phyloP scores from a whole-genome alignment of 1,140 invertebrate genomes.

The Zophobas atratus region DNA sequence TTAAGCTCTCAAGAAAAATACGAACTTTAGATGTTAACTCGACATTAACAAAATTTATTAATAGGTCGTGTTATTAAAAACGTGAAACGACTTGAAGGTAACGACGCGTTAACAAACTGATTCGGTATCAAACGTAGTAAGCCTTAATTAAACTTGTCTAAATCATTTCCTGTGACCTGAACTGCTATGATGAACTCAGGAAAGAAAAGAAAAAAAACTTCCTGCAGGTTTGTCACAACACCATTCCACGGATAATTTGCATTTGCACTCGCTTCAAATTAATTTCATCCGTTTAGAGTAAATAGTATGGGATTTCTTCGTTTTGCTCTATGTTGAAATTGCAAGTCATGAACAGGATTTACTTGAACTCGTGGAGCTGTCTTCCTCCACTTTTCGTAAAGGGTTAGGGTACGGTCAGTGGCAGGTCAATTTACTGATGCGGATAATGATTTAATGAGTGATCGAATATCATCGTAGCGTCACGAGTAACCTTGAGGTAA shows the following conservation, averaged over 20 bases:
- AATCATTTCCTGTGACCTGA: conserved; percentile 39
- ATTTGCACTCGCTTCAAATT: conserved; percentile 28
- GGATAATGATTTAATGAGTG: conserved; percentile 54
- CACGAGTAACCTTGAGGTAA: conserved; percentile 46
- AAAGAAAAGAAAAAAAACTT: conserved; percentile 29
- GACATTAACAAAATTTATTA: neutral
- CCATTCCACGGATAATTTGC: conserved; percentile 32
- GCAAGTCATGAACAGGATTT: conserved; percentile 22
- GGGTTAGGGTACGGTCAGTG: conserved; percentile 40
- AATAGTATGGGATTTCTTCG: conserved; percentile 20
- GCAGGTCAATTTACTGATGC: conserved; percentile 52
- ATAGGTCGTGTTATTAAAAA: conserved; percentile 19
- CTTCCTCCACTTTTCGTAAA: neutral
- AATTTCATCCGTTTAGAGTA: conserved; percentile 35
- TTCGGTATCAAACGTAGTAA: conserved; percentile 5
- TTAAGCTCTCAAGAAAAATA: conserved; percentile 14
- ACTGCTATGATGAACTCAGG: conserved; percentile 31
- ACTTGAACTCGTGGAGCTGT: conserved; percentile 7
- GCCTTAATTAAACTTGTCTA: conserved; percentile 41
- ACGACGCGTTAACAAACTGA: conserved; percentile 3
- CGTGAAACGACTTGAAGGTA: neutral
- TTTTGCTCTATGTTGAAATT: conserved; percentile 2
- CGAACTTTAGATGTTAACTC: neutral
- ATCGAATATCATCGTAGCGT: conserved; percentile 45
- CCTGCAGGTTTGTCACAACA: conserved; percentile 36